Evolutionary conservation across 1,140 invertebrate genomes (phyloP).

Genomic region (Plectrocnemia conspersa): DNA sequence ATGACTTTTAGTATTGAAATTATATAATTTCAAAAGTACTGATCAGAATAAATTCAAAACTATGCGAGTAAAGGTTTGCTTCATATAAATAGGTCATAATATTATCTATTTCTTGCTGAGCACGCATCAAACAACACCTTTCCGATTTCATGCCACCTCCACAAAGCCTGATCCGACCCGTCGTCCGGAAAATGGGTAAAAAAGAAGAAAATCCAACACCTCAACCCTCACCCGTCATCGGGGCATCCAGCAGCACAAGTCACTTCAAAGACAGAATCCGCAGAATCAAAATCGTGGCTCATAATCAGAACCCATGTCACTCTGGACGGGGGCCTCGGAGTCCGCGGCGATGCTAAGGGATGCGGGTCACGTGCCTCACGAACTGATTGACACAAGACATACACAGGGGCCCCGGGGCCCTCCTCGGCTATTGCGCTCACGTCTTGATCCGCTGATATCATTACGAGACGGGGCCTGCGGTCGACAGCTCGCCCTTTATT

Average conservation of each 20-base stretch:
- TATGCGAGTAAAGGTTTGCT: too few species aligned
- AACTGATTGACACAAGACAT: slow-evolving; percentile 24
- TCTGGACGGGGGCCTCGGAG: slow-evolving; percentile 1
- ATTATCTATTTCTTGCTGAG: too few species aligned
- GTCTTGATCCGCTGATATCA: slow-evolving; percentile 35
- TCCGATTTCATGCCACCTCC: too few species aligned
- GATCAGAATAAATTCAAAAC: too few species aligned
- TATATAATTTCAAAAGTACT: too few species aligned
- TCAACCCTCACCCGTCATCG: too few species aligned
- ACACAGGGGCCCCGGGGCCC: slow-evolving; percentile 1
- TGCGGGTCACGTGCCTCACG: slow-evolving; percentile 18
- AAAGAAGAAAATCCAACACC: too few species aligned
- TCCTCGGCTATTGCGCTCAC: slow-evolving; percentile 31
- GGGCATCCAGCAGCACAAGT: too few species aligned
- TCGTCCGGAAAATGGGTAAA: too few species aligned
- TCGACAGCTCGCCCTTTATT: slow-evolving; percentile 20
- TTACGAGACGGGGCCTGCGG: slow-evolving; percentile 26
- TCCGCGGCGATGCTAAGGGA: neutral
- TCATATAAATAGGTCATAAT: too few species aligned
- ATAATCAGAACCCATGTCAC: slow-evolving; percentile 24
- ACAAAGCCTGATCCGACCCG: too few species aligned
- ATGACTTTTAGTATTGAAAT: too few species aligned
- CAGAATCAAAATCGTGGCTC: slow-evolving; percentile 22
- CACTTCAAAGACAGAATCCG: slow-evolving; percentile 21
- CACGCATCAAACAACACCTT: neutral